Conservation (phyloP, 2,797 vertebrate genomes). For the Natrix natrix region DNA sequence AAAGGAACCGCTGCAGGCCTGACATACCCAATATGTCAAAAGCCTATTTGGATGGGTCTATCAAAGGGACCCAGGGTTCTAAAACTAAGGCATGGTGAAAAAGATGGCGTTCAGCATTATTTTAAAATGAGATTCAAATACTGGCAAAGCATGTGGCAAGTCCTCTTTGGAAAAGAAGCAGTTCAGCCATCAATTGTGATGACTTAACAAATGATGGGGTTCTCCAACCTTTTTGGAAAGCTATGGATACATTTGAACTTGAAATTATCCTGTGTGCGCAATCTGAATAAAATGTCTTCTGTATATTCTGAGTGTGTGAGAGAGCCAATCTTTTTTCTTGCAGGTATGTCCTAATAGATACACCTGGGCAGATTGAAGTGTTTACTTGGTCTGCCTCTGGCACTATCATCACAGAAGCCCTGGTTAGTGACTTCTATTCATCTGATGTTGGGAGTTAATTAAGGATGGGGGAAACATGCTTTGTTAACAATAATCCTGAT, state of each 20-base stretch:
- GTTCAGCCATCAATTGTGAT: neutral
- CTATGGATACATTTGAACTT: neutral
- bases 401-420: slow-evolving; percentile 93
- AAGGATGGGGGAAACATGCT: neutral
- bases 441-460: neutral
- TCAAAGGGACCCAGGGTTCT: neutral
- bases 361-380: slow-evolving; percentile 96
- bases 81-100: neutral
- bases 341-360: slow-evolving; percentile 95
- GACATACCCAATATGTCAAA: neutral
- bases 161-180: neutral
- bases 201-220: neutral
- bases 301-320: neutral
- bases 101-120: neutral
- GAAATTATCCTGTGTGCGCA: neutral
- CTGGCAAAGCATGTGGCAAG: neutral
- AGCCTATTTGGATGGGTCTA: neutral
- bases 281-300: neutral
- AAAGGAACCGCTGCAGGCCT: too few relatives aligned
- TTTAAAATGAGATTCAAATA: neutral
- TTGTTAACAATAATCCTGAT: neutral
- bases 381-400: slow-evolving; percentile 99
- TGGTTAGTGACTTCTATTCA: slow-evolving; percentile 73
- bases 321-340: slow-evolving; percentile 12
- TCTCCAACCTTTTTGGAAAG: neutral